These are phyloP conservation scores for Brevimyrus niger DNA, from an alignment of 2,113 vertebrate genomes.

Conservation along the genomic window DNA sequence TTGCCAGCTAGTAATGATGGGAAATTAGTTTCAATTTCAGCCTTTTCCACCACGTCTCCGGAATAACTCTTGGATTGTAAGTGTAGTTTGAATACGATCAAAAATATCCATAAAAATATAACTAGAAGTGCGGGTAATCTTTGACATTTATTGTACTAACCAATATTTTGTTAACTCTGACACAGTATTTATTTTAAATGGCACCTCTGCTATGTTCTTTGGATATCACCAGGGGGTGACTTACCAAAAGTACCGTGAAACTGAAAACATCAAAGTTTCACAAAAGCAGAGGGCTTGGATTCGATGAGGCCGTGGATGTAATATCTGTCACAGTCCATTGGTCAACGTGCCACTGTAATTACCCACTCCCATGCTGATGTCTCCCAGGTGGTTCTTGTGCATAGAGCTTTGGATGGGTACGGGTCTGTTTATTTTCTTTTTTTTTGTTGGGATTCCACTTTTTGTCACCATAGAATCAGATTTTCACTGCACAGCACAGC, in stretches of 20 bases:
- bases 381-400: background rate
- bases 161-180: background rate
- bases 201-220: background rate
- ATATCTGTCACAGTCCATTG: background rate
- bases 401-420: background rate
- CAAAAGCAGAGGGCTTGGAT: background rate
- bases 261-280: background rate
- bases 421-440: background rate
- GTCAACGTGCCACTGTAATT: conserved; percentile 14
- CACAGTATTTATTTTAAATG: background rate
- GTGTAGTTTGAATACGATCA: background rate
- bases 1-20: background rate
- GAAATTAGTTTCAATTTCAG: background rate
- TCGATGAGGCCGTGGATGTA: background rate
- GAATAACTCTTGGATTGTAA: background rate
- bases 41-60: background rate
- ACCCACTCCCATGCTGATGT: background rate
- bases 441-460: background rate
- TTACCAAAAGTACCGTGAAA: background rate
- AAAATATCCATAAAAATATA: background rate
- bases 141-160: background rate
- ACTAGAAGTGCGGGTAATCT: background rate
- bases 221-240: background rate
- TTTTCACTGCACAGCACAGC: background rate
- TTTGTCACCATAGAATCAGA: background rate